A percentile compares a stretch with the other conserved stretches of the same genome.
Evolutionary conservation across 2,888 invertebrate genomes (phyloP).

Genomic region (Pantelozetes paolii): DNA sequence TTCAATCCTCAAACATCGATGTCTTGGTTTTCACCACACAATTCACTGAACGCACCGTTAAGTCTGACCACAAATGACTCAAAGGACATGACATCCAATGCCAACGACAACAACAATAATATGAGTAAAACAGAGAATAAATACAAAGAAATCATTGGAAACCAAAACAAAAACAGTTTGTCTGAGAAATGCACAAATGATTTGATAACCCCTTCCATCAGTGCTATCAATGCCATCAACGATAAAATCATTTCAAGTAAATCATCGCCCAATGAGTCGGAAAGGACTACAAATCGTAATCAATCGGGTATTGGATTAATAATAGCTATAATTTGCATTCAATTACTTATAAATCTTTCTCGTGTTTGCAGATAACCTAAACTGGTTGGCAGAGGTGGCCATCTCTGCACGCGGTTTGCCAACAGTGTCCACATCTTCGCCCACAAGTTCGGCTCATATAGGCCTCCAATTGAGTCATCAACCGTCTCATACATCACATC

Average conservation of each 20-base stretch:
- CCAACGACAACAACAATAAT: slow-evolving; percentile 39
- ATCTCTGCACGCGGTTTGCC: background rate
- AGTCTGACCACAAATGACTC: slow-evolving; percentile 31
- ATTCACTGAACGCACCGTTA: slow-evolving; percentile 17
- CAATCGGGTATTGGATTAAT: slow-evolving; percentile 33
- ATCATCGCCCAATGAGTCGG: background rate
- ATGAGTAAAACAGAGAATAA: slow-evolving; percentile 17
- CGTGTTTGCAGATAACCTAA: slow-evolving; percentile 41
- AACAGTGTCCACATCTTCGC: slow-evolving; percentile 14
- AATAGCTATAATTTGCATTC: background rate
- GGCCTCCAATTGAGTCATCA: slow-evolving; percentile 1
- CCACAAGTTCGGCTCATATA: background rate
- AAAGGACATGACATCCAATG: slow-evolving; percentile 7
- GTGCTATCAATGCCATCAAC: background rate
- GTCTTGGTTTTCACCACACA: slow-evolving; percentile 30
- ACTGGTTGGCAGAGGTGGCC: slow-evolving; percentile 45
- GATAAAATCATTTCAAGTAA: slow-evolving; percentile 1
- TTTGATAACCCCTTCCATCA: background rate
- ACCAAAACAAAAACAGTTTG: slow-evolving; percentile 29
- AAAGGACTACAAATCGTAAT: background rate
- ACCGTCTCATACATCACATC: slow-evolving; percentile 13
- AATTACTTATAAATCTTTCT: background rate
- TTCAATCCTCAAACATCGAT: slow-evolving; percentile 13
- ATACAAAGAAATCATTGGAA: slow-evolving; percentile 11
- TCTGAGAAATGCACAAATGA: background rate